Percentiles rank a stretch among this genome's conserved stretches.
Conservation (phyloP, 2,888 invertebrate genomes). For the Eueremaeus valkanovi region DNA sequence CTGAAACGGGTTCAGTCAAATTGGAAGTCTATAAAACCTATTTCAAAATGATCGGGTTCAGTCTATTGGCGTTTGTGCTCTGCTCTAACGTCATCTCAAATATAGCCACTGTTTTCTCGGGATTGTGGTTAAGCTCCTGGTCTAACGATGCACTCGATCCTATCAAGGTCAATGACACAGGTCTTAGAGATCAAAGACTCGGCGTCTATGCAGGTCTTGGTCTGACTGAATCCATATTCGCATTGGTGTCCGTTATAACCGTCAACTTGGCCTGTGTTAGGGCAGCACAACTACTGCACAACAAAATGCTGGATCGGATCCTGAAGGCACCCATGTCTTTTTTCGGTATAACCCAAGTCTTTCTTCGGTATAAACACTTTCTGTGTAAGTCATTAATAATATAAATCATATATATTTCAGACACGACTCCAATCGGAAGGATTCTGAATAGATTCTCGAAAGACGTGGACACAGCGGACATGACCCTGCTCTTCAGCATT, state of each 20-base stretch:
- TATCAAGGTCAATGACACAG: conserved; percentile 39
- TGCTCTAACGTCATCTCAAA: conserved; percentile 15
- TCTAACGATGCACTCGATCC: conserved; percentile 46
- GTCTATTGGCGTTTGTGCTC: conserved; percentile 22
- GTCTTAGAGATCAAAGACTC: conserved; percentile 51
- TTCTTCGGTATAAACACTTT: too few species aligned
- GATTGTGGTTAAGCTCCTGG: conserved; percentile 48
- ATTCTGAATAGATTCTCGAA: conserved; percentile 47
- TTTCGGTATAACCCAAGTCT: conserved; percentile 52
- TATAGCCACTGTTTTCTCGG: background rate
- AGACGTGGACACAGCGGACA: conserved; percentile 49
- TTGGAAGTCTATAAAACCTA: conserved; percentile 40
- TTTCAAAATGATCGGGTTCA: conserved; percentile 38
- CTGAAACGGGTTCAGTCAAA: conserved; percentile 52
- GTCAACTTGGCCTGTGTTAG: conserved; percentile 59
- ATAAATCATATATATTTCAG: conserved; percentile 43
- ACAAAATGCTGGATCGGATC: conserved; percentile 41
- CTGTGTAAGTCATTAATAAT: conserved; percentile 56
- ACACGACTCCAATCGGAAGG: conserved; percentile 48
- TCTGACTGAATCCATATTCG: conserved; percentile 49
- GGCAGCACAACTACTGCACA: conserved; percentile 52
- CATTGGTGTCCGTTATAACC: conserved; percentile 8
- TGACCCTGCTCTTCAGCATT: conserved; percentile 47
- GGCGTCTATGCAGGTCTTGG: conserved; percentile 56
- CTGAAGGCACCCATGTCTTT: conserved; percentile 55